Evolutionary conservation across 2,113 vertebrate genomes (phyloP), one percentile per base, ranked within the genome.

Genomic region (Dasypus novemcinctus): DNA sequence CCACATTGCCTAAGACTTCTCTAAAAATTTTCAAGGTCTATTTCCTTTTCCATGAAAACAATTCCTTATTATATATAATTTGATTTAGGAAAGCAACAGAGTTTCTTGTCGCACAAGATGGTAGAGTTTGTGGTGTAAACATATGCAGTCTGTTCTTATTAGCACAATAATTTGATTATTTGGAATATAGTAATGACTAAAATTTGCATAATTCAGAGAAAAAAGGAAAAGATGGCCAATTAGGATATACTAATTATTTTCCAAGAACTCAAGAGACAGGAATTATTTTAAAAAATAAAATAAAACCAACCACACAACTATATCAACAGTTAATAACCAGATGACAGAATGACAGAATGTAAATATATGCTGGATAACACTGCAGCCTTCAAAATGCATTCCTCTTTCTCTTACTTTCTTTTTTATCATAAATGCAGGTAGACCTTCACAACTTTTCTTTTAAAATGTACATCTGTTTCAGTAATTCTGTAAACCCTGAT

Each of bases 181-280:
- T 84, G 5, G 36, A 43, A 9, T 46, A 59, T 29, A 85, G 1
- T 33, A 87, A 92, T 88, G 27, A 90, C 41, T 93, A 88, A 78
- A 95, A 74, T 92, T 85, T 87, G 33, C 87, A 85, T 78, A 87
- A 94, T 79, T 95, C 38, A 88, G 59, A 95, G n/a, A 96, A 92
- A 91, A 80, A 92, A 88, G 49, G 71, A 46, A 93, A 89, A 95
- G 41, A 86, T 82, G 54, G 33, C 43, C 83, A 75, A 69, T 95
- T 92, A 95, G 21, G 38, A 93, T 90, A 31, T 31, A 80, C 11
- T 94, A 75, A 87, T 93, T 83, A 91, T 93, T 75, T 96, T 90
- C 63, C 10, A 49, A 61, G 61, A 72, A 74, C 54, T 88, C 81
- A 76, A 84, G 82, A 90, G 43, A 83, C 20, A 29, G 8, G 38